phyloP scores from a whole-genome alignment of 2,888 invertebrate species.

The Drosophila anceps region DNA sequence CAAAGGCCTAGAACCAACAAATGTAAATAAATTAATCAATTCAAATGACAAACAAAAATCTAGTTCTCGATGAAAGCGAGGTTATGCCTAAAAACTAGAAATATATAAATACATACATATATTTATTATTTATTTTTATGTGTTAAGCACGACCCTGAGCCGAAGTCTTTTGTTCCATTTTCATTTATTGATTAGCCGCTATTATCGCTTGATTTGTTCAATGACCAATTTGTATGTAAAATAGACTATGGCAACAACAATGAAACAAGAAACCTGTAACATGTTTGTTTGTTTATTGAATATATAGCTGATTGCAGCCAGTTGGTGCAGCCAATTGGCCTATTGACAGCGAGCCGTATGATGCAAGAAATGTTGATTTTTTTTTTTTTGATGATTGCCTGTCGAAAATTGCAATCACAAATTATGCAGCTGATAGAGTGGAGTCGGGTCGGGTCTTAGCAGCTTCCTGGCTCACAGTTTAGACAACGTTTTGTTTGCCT shows the following conservation, averaged over 20 bases:
- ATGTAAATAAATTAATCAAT: background rate
- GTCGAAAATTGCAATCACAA: constrained; percentile 52
- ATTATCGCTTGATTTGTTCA: constrained; percentile 34
- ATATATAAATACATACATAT: background rate
- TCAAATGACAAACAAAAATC: background rate
- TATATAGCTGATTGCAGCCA: constrained; percentile 15
- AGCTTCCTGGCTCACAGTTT: constrained; percentile 70
- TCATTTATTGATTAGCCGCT: constrained; percentile 28
- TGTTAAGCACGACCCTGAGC: constrained; percentile 15
- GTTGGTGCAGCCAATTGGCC: constrained; percentile 12
- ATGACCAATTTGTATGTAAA: constrained; percentile 21
- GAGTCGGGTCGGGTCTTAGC: background rate
- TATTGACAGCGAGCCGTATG: constrained; percentile 23
- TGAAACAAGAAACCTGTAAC: constrained; percentile 22
- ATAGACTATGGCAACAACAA: background rate
- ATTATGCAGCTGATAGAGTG: constrained; percentile 41
- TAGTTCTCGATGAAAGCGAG: constrained; percentile 6
- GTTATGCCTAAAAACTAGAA: too few relatives aligned
- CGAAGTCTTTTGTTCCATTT: constrained; percentile 24
- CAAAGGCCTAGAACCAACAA: background rate
- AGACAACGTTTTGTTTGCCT: constrained; percentile 47
- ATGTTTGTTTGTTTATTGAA: constrained; percentile 26
- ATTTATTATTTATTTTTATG: too few relatives aligned
- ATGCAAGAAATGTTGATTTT: constrained; percentile 37
- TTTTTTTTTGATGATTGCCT: constrained; percentile 33